Base-by-base conservation (phyloP, 2,797 vertebrate species). In the Premnoplex brunnescens region DNA sequence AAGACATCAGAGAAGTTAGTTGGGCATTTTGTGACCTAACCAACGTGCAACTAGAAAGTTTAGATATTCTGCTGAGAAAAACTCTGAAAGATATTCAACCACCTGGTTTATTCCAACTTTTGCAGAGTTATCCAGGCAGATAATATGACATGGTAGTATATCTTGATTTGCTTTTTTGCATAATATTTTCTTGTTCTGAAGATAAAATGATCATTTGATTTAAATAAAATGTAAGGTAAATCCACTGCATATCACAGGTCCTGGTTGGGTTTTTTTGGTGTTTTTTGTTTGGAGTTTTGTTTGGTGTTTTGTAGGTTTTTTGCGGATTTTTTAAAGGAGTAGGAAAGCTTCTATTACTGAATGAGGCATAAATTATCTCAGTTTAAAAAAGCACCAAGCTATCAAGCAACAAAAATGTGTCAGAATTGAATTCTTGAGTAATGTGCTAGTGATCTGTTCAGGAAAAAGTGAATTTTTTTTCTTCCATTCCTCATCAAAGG, bases 191-290 rank as follows among this genome's bases (percentile, higher is more conserved):
- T 21, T 10, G 8, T 24, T 5, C 14, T 73, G 24, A 72, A 36
- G 62, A 24, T 43, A 34, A 26, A 85, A 34, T 54, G 41, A 9
- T 76, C 4, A n/a, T 64, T 85, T 83, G 23, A 30, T 86, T 64
- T 54, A 84, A 86, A 67, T 71, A 44, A 72, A 34, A 14, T 22
- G 3, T 26, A 76, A 30, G 20, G 7, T 54, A 23, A 68, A n/a
- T 67, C 15, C 8, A 12, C 23, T 67, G 22, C 2, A 3, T 52
- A 30, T 34, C 26, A 49, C 37, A 72, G 41, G 7, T 89, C 23
- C 27, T 67, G 34, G 12, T 26, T 41, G 19, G 3, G 2, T 2
- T 49, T 52, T 28, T 13, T 8, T 5, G 12, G 3, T 9, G 3
- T 9, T 14, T 46, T 81, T 51, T 43, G 13, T 7, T 6, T 19